Conservation (phyloP, 2,888 invertebrate genomes). For the Thelaira solivaga region DNA sequence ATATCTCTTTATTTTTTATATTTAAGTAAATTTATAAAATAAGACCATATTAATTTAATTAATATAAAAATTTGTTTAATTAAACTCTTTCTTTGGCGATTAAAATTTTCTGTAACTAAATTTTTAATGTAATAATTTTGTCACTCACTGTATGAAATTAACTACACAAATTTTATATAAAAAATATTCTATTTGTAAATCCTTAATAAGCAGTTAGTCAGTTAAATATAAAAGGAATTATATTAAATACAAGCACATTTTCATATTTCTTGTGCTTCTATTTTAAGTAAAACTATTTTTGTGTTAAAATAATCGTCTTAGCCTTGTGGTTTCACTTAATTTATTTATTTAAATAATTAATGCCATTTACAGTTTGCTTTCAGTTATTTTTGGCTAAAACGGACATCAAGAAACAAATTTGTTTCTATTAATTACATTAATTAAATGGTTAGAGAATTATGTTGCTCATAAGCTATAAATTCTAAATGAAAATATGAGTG, state of each 20-base stretch:
- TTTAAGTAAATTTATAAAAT: too few relatives aligned
- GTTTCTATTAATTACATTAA: conserved; percentile 56
- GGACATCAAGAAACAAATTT: conserved; percentile 25
- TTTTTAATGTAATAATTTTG: too few relatives aligned
- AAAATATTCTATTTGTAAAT: neutral
- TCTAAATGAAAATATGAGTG: neutral
- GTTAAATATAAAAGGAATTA: conserved; percentile 33
- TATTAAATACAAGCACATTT: too few relatives aligned
- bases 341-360: conserved; percentile 46
- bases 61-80: too few relatives aligned
- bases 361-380: conserved; percentile 30
- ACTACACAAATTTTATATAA: too few relatives aligned
- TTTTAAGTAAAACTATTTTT: conserved; percentile 3
- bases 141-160: neutral
- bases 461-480: conserved; percentile 3
- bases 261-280: neutral
- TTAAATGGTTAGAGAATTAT: conserved; percentile 49
- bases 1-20: too few relatives aligned
- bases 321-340: conserved; percentile 47
- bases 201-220: conserved; percentile 7
- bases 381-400: neutral
- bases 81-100: too few relatives aligned
- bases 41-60: too few relatives aligned
- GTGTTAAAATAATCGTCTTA: conserved; percentile 33
- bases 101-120: too few relatives aligned